Percentiles rank a stretch among this genome's conserved stretches.
These are phyloP conservation scores for Danio choprae DNA, from an alignment of 2,797 vertebrate genomes.

Conservation along the genomic window DNA sequence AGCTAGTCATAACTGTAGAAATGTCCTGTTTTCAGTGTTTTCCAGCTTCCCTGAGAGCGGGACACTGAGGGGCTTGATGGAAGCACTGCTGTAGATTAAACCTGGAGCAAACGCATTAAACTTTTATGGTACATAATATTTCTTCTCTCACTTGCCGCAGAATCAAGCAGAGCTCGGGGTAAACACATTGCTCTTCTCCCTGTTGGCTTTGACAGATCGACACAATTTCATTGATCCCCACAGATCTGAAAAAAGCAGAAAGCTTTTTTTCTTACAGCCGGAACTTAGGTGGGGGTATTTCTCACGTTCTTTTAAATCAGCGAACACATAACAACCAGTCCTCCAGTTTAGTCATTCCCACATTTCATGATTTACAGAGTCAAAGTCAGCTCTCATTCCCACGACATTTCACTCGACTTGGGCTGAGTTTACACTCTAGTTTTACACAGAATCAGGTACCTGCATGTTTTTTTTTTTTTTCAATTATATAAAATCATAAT, in stretches of 20 bases:
- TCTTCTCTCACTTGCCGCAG: constrained; percentile 68
- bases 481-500: no score
- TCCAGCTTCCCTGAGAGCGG: background rate
- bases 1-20: background rate
- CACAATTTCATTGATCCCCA: constrained; percentile 59
- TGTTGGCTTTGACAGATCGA: constrained; percentile 61
- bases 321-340: background rate
- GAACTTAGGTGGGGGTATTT: background rate
- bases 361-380: background rate
- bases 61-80: constrained; percentile 47
- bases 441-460: background rate
- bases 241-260: background rate
- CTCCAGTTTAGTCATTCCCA: background rate
- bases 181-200: constrained; percentile 60
- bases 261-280: constrained; percentile 23
- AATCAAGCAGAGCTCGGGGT: constrained; percentile 61
- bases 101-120: constrained; percentile 74
- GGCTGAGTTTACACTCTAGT: background rate
- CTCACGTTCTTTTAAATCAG: background rate
- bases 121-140: constrained; percentile 74
- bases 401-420: background rate
- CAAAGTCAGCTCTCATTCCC: background rate
- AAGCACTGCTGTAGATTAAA: constrained; percentile 66
- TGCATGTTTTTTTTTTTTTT: no score
- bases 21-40: background rate